phyloP scores from a whole-genome alignment of 2,113 vertebrate genomes.

The Menura novaehollandiae region DNA sequence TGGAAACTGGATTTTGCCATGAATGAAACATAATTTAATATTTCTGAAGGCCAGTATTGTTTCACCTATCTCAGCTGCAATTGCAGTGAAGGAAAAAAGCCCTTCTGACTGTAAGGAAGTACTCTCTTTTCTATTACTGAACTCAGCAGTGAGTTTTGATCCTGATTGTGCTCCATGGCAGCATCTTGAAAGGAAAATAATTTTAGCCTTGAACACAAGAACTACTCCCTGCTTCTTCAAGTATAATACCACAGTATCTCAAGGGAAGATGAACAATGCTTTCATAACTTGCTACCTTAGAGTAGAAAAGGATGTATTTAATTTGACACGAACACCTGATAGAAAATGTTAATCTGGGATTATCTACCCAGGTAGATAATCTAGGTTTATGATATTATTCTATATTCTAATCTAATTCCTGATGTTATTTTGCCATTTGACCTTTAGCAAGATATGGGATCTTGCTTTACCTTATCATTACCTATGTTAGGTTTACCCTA shows the following conservation, averaged over 20 bases:
- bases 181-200: neutral
- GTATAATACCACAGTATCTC: neutral
- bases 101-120: neutral
- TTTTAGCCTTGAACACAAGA: slow-evolving; percentile 7
- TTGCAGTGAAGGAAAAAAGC: neutral
- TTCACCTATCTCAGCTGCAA: slow-evolving; percentile 6
- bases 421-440: neutral
- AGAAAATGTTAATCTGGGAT: neutral
- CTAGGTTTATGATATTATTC: neutral
- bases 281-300: neutral
- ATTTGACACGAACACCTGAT: neutral
- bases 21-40: slow-evolving; percentile 52
- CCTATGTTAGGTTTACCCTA: neutral
- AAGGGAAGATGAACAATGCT: neutral
- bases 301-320: neutral
- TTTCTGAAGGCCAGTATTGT: slow-evolving; percentile 18
- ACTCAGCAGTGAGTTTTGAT: neutral
- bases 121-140: neutral
- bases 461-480: neutral
- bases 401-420: neutral
- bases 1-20: slow-evolving; percentile 38
- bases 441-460: neutral
- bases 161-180: neutral
- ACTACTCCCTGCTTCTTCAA: neutral
- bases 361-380: neutral